Base-by-base conservation (phyloP, 2,113 vertebrate genomes). In the Callithrix jacchus region DNA sequence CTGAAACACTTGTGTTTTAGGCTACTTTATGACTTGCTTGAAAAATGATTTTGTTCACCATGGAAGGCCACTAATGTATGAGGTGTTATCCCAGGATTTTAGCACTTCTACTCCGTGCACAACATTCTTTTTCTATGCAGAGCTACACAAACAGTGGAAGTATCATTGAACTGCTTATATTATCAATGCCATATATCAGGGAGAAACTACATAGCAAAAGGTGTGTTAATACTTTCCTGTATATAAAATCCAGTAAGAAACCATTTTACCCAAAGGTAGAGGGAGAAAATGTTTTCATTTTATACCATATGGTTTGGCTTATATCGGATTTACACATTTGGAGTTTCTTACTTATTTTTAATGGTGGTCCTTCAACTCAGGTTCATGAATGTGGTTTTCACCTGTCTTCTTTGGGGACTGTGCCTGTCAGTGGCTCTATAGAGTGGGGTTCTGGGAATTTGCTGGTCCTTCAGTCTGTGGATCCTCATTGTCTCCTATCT, bases 11-110 rank as follows among this genome's bases (percentile, higher is more conserved):
- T 99, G 98, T 98, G 98, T 98, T 96, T 98, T 96, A 82, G 93
- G 92, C 95, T 97, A 79, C 96, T 98, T 99, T 98, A 99, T 98
- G 97, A 97, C 97, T 98, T 71, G 96, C 66, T 94, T 99, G 98
- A 98, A 98, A 98, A 99, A 99, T 98, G 80, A 98, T 98, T 98
- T 98, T 98, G 97, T 98, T 98, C 97, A 95, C 97, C 97, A 94
- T 13, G 95, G 98, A 98, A 98, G 96, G 95, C 96, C 89, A 88
- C 91, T 98, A 98, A 98, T 77, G 95, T 97, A 98, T 96, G 98
- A 98, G 97, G 98, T 98, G 98, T 97, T 98, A 95, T 90, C 30
- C 0, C 81, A 87, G 88, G 87, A 98, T 97, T 98, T 98, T 98
- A 98, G 94, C 96, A 97, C 68, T 20, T 97, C 84, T 97, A 12